Evolutionary conservation across 2,888 invertebrate genomes (phyloP).

Genomic region (Stegana nigrithorax): DNA sequence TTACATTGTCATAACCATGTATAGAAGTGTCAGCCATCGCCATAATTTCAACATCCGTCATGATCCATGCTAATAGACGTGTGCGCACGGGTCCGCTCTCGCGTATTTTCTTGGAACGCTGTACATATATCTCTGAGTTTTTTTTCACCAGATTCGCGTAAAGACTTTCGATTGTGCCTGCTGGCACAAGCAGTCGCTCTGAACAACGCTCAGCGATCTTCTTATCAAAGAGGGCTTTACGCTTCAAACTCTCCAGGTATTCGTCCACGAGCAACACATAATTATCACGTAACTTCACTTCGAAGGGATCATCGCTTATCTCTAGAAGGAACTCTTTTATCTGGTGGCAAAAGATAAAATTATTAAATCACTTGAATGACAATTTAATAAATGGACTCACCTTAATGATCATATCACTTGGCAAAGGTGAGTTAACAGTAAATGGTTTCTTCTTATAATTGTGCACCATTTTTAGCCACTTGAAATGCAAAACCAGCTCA

Average conservation of each 20-base stretch:
- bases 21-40: conserved; percentile 89
- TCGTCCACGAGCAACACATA: conserved; percentile 96
- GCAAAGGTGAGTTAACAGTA: conserved; percentile 78
- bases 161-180: conserved; percentile 88
- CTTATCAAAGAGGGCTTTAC: conserved; percentile 88
- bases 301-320: conserved; percentile 98
- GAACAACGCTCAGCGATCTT: conserved; percentile 87
- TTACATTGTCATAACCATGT: conserved; percentile 83
- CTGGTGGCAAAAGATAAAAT: conserved; percentile 67
- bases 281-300: conserved; percentile 94
- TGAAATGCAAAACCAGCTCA: conserved; percentile 88
- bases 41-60: conserved; percentile 75
- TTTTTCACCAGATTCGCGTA: conserved; percentile 88
- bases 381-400: conserved; percentile 68
- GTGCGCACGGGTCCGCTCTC: conserved; percentile 75
- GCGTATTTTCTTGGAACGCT: conserved; percentile 78
- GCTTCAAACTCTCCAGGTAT: conserved; percentile 90
- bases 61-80: conserved; percentile 87
- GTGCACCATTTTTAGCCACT: conserved; percentile 93
- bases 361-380: background rate
- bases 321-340: conserved; percentile 90
- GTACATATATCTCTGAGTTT: conserved; percentile 96
- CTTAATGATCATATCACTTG: conserved; percentile 90
- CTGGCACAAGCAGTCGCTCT: conserved; percentile 82
- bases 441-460: conserved; percentile 77